Evolutionary conservation across 2,113 vertebrate species (phyloP), one percentile per base, ranked within the genome.

Genomic region (Macquaria ambigua): DNA sequence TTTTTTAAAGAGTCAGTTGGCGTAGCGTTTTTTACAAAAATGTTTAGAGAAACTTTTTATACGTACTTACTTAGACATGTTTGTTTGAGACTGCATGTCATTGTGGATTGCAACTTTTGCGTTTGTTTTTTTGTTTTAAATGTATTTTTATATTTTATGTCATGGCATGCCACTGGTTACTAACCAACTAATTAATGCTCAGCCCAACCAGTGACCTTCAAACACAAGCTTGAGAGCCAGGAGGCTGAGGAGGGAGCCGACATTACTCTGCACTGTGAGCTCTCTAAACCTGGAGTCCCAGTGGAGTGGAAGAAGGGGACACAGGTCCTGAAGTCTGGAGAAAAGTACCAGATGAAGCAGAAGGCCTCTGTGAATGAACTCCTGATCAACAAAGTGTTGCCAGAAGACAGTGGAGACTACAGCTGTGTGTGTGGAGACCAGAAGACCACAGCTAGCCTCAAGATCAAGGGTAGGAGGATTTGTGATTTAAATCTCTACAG

Each of bases 261-360:
- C 31, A 71, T 96, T 70, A 95, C 87, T 0, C 87, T 98, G 53
- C 83, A 25, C 16, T 98, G 97, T 53, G 90, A 95, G 87, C 93
- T 98, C 63, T 97, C 96, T 3, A 96, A 97, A 15, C 82, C 97
- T 53, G 95, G 89, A 0, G 85, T 93, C 0, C 91, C 96, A 0
- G 96, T 98, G 68, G 95, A 95, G 77, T 99, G 98, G 97, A 96
- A 89, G 87, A 96, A 92, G 4, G 93, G 88, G 62, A 37, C 63
- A 1, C 78, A 89, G 73, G 18, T 87, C 9, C 95, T 98, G 41
- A 94, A 31, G 0, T 10, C 85, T 5, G 92, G 96, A 71, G 92
- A 95, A 77, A 98, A 97, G 89, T 96, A 96, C 0, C 95, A 96
- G 77, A 96, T 98, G 84, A 93, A 69, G 64, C 93, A 94, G 55